A percentile compares a stretch with the other conserved stretches of the same genome.
phyloP scores from a whole-genome alignment of 2,113 vertebrate species.

The Eolophus roseicapilla region DNA sequence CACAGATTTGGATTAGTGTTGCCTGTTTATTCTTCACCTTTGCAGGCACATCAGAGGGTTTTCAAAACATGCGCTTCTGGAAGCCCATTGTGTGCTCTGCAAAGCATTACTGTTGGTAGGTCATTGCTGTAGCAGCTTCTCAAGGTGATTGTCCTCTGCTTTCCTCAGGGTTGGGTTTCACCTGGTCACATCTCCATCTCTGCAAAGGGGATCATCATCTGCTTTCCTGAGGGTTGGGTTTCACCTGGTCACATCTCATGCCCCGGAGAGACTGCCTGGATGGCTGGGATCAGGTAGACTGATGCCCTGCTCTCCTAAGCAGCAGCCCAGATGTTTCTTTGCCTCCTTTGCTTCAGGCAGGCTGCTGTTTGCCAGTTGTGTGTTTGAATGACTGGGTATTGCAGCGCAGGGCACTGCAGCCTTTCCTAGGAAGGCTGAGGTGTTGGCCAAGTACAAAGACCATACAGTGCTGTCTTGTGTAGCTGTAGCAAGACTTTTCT shows the following conservation, averaged over 20 bases:
- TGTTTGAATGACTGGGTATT: not conserved
- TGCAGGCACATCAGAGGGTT: not conserved
- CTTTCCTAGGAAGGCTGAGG: not conserved
- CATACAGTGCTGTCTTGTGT: not conserved
- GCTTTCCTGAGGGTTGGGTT: not conserved
- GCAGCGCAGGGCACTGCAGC: not conserved
- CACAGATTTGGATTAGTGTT: not conserved
- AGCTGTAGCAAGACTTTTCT: not conserved
- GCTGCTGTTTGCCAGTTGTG: not conserved
- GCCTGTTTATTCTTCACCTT: not conserved
- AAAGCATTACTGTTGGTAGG: not conserved
- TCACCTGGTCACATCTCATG: fast-evolving
- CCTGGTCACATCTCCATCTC: not conserved
- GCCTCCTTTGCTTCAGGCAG: not conserved
- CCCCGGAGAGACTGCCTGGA: fast-evolving
- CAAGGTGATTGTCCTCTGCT: not conserved
- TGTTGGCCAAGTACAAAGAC: fast-evolving
- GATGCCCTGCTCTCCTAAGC: not conserved
- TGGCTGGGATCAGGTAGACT: not conserved
- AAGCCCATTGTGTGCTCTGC: not conserved
- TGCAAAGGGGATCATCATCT: not conserved
- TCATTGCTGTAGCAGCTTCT: not conserved
- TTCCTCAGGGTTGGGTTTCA: not conserved
- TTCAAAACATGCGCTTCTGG: not conserved
- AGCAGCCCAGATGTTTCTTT: not conserved